phyloP scores from a whole-genome alignment of 2,888 invertebrate species.

The Hedychridium roseum region DNA sequence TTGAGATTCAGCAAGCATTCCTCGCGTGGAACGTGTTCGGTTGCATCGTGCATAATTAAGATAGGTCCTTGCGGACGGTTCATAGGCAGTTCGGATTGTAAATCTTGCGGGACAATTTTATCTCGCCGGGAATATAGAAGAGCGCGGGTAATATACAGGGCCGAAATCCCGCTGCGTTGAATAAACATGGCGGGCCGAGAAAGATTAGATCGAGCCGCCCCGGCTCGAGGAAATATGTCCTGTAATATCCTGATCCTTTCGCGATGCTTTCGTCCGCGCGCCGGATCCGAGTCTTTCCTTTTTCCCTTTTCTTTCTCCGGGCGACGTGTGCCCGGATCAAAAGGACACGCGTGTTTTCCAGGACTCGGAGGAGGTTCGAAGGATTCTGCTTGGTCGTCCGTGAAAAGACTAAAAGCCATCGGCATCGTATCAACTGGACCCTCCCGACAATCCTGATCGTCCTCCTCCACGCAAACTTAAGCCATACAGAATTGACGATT shows the following conservation, averaged over 20 bases:
- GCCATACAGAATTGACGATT: slow-evolving; percentile 38
- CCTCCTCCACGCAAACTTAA: slow-evolving; percentile 30
- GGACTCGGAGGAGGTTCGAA: slow-evolving; percentile 24
- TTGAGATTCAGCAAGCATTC: too few relatives aligned
- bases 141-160: too few relatives aligned
- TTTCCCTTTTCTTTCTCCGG: neutral
- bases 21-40: too few relatives aligned
- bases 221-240: slow-evolving; percentile 39
- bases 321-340: slow-evolving; percentile 38
- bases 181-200: slow-evolving; percentile 24
- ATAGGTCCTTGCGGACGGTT: too few relatives aligned
- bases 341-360: slow-evolving; percentile 26
- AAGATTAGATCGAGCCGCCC: slow-evolving; percentile 11
- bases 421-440: slow-evolving; percentile 37
- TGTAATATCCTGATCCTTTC: slow-evolving; percentile 37
- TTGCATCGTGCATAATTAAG: too few relatives aligned
- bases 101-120: too few relatives aligned
- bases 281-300: slow-evolving; percentile 6
- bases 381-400: slow-evolving; percentile 48
- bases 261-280: slow-evolving; percentile 15
- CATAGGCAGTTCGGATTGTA: too few relatives aligned
- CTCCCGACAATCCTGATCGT: slow-evolving; percentile 29
- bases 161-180: slow-evolving; percentile 24
- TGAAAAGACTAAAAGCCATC: slow-evolving; percentile 54
- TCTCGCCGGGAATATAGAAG: too few relatives aligned